Base-by-base conservation (phyloP, 2,888 invertebrate species). In the Orchesella flavescens region DNA sequence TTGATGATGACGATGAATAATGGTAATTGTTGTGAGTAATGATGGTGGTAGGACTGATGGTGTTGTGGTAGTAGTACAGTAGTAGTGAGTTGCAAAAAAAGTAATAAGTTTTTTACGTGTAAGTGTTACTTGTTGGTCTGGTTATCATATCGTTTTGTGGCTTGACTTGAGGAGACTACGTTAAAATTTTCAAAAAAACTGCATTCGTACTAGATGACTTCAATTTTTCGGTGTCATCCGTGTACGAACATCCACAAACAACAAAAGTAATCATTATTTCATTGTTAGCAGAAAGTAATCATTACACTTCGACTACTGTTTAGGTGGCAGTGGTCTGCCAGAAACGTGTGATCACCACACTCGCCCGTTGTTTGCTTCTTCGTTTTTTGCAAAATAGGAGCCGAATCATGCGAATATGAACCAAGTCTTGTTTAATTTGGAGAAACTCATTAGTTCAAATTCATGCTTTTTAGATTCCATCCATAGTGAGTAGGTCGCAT, bases 351-450 rank as follows among this genome's bases (percentile, higher is more conserved):
- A 69, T 69, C 24, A 68, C 10, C 44, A n/a, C 44, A n/a, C 13
- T 46, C 23, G 68, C 34, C 65, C 21, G 17, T 43, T 65, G 65
- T 44, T 43, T 72, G 43, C 46, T 13, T 53, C 53, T 66, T 66
- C 46, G 23, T 23, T 57, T 59, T 17, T 17, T 17, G 59, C 17
- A 59, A 10, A 66, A 53, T 10, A 23, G 21, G 55, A 23, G 23
- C 21, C 15, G n/a, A 17, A 49, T 12, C n/a, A 49, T 49, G 49
- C 49, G 12, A 44, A 7, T 44, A 44, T 44, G 7, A 9, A 34
- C 19, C 34, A 24, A 68, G 74, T 17, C 49, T 80, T 80, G 74
- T 73, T 80, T 80, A 80, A 80, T 80, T 80, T 80, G 68, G 80
- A 74, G 80, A 80, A 80, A 80, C 66, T 74, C 80, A 74, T 80